Percentiles rank a stretch among this genome's conserved stretches.
Conservation (phyloP, 1,140 invertebrate species). For the Popillia japonica region DNA sequence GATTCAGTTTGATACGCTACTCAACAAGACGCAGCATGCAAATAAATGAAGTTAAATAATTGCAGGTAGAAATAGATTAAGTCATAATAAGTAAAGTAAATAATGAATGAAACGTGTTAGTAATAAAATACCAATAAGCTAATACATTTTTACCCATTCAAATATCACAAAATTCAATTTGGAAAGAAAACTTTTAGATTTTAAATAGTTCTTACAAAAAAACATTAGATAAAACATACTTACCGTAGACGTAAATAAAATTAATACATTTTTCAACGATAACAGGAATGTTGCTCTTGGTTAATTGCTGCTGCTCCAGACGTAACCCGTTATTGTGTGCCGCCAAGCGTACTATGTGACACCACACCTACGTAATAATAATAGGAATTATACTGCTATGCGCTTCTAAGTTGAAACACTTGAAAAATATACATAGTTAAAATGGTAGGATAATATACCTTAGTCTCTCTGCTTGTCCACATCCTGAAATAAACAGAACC, state of each 20-base stretch:
- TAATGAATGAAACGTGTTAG: no score
- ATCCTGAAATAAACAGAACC: slow-evolving; percentile 75
- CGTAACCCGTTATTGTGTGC: slow-evolving; percentile 78
- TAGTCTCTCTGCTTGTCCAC: slow-evolving; percentile 69
- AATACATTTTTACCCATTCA: no score
- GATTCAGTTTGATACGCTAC: no score
- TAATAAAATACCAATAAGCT: no score
- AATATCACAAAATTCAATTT: no score
- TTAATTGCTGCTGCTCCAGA: slow-evolving; percentile 85
- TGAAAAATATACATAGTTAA: background rate
- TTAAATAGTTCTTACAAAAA: no score
- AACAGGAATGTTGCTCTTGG: slow-evolving; percentile 84
- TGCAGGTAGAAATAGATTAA: no score
- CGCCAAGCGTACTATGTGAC: slow-evolving; percentile 74
- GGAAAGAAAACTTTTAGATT: no score
- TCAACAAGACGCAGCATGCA: no score
- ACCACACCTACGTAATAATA: slow-evolving; percentile 68
- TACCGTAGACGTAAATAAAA: slow-evolving; percentile 86
- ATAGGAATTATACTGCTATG: slow-evolving; percentile 14
- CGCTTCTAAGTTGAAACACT: background rate
- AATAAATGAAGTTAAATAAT: no score
- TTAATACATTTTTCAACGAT: slow-evolving; percentile 91
- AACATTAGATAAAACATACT: background rate
- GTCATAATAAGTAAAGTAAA: no score
- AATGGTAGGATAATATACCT: slow-evolving; percentile 59